Conservation (phyloP, 2,113 vertebrate genomes). For the Ailurus styani region DNA sequence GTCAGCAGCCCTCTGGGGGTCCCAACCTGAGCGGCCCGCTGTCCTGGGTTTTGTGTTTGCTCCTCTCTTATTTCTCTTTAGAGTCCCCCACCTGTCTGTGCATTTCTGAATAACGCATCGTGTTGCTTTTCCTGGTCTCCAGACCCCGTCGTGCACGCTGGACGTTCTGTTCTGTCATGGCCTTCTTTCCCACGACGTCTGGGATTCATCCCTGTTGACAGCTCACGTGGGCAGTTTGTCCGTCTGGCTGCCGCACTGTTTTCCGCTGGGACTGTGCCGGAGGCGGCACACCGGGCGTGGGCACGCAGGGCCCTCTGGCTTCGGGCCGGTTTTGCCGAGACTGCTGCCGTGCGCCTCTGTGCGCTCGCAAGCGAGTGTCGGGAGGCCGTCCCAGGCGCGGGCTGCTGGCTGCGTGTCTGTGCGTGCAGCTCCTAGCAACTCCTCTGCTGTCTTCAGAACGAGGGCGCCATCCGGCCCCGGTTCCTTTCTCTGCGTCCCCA, state of each 20-base stretch:
- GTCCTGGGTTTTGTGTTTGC: too few relatives aligned
- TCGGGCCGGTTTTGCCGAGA: background rate
- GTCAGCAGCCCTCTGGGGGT: background rate
- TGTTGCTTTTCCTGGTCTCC: background rate
- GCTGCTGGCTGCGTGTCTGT: accelerated
- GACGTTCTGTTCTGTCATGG: too few relatives aligned
- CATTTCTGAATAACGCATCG: accelerated
- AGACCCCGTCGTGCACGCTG: accelerated
- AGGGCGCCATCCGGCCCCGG: accelerated
- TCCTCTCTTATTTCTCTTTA: background rate
- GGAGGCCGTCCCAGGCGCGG: background rate
- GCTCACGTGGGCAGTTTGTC: accelerated
- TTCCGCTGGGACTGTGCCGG: accelerated
- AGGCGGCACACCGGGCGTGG: accelerated
- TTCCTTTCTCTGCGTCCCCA: accelerated
- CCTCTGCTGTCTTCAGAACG: accelerated
- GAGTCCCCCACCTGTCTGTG: accelerated
- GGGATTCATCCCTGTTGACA: accelerated
- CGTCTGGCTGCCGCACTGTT: accelerated
- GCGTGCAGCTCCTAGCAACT: too few relatives aligned
- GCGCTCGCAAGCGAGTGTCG: accelerated
- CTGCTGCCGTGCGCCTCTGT: accelerated
- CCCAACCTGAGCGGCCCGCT: accelerated
- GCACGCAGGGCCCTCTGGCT: accelerated
- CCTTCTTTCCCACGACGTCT: background rate